Conservation (phyloP, 2,888 invertebrate genomes). For the Conops quadrifasciatus region DNA sequence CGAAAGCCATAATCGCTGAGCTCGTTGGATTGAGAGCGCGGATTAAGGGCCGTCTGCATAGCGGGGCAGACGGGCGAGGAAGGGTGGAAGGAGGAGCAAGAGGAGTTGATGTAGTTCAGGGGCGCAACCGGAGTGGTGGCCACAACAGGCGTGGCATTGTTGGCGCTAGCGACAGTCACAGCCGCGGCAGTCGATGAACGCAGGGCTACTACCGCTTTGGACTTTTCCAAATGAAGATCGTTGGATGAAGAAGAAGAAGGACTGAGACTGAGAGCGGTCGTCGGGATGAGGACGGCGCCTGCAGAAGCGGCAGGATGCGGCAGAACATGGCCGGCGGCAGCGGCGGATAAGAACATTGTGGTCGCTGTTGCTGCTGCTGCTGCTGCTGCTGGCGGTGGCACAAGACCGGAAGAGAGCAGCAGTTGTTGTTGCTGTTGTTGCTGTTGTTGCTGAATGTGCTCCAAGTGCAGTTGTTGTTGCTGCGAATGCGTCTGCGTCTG, state of each 20-base stretch:
- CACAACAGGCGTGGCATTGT: background rate
- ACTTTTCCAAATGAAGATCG: constrained; percentile 64
- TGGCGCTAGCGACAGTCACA: constrained; percentile 20
- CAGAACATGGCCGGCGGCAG: background rate
- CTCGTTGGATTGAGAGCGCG: constrained; percentile 55
- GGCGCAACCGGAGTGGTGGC: constrained; percentile 36
- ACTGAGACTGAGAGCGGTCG: constrained; percentile 5
- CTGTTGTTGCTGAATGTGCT: constrained; percentile 45
- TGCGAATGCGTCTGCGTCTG: constrained; percentile 47
- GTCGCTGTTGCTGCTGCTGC: constrained; percentile 38
- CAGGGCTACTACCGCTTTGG: constrained; percentile 60
- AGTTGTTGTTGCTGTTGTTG: constrained; percentile 43
- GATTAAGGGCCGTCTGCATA: background rate
- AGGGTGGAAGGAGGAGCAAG: constrained; percentile 35
- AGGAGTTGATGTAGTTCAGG: constrained; percentile 35
- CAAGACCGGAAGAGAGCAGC: constrained; percentile 23
- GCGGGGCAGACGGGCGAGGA: constrained; percentile 39
- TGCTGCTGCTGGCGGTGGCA: constrained; percentile 29
- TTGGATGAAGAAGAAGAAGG: constrained; percentile 45
- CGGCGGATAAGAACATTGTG: constrained; percentile 41
- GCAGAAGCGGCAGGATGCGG: constrained; percentile 26
- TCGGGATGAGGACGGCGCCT: no score
- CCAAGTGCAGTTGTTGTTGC: constrained; percentile 42
- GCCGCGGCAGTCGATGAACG: constrained; percentile 47
- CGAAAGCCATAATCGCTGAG: constrained; percentile 66